phyloP scores from a whole-genome alignment of 2,797 vertebrate genomes.

The Gila robusta region DNA sequence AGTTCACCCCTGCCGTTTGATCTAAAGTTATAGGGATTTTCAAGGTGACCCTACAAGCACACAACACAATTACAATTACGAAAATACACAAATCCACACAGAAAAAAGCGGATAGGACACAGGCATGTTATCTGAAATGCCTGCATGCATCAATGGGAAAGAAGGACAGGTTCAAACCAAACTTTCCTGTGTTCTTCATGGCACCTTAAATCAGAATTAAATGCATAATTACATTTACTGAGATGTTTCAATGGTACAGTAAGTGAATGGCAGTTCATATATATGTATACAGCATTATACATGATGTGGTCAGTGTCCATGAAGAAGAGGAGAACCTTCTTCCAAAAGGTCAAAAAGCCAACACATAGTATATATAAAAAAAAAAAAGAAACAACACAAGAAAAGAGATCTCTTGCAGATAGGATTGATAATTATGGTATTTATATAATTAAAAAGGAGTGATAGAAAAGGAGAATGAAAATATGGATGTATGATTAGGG shows the following conservation, averaged over 20 bases:
- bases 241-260: slow-evolving; percentile 5
- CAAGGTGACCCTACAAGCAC: slow-evolving; percentile 10
- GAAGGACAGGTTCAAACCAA: slow-evolving; percentile 45
- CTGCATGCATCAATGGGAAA: slow-evolving; percentile 37
- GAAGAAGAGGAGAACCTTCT: slow-evolving; percentile 57
- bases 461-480: slow-evolving; percentile 26
- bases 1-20: not conserved
- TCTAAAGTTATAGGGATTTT: slow-evolving; percentile 32
- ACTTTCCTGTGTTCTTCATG: slow-evolving; percentile 61
- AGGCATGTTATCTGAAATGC: slow-evolving; percentile 27
- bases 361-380: slow-evolving; percentile 17
- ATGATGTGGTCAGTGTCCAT: slow-evolving; percentile 43
- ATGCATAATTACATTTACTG: slow-evolving; percentile 24
- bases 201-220: slow-evolving; percentile 44
- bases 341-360: slow-evolving; percentile 45
- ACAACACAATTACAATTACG: slow-evolving; percentile 29
- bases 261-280: not conserved
- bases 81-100: slow-evolving; percentile 8
- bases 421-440: slow-evolving; percentile 15
- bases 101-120: slow-evolving; percentile 16
- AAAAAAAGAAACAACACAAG: slow-evolving; percentile 9
- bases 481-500: slow-evolving; percentile 1
- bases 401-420: slow-evolving; percentile 39
- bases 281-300: not conserved
- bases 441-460: slow-evolving; percentile 15